phyloP scores from a whole-genome alignment of 2,797 vertebrate genomes.

The Sebastes flavidus region DNA sequence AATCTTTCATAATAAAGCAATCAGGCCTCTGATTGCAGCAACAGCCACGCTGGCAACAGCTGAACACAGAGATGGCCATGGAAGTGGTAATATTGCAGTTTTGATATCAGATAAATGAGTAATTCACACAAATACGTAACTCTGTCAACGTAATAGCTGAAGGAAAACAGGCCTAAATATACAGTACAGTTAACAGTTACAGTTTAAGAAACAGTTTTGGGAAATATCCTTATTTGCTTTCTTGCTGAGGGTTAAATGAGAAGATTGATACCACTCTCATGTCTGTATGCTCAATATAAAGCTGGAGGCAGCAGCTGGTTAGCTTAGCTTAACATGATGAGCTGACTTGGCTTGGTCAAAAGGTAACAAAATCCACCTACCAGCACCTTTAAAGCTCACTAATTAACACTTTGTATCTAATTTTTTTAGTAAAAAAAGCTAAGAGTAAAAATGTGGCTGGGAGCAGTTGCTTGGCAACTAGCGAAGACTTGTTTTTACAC shows the following conservation, averaged over 20 bases:
- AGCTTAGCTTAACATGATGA: too few relatives aligned
- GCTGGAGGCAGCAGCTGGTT: too few relatives aligned
- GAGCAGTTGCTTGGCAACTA: not conserved
- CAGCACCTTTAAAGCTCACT: not conserved
- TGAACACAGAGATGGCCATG: not conserved
- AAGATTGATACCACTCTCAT: not conserved
- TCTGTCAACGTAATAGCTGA: not conserved
- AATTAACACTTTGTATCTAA: not conserved
- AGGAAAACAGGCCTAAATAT: not conserved
- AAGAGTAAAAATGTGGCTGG: not conserved
- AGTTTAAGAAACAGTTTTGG: not conserved
- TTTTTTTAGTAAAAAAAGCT: not conserved
- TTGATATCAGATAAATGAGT: not conserved
- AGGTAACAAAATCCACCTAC: not conserved
- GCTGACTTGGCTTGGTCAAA: not conserved
- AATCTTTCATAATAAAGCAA: conserved; percentile 40
- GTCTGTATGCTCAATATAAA: not conserved
- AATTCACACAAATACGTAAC: not conserved
- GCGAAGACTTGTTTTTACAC: not conserved
- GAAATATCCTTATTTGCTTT: not conserved
- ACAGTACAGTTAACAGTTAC: not conserved
- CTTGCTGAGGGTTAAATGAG: not conserved
- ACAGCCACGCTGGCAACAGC: not conserved
- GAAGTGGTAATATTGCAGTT: not conserved
- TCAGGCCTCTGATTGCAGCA: conserved; percentile 27